These are phyloP conservation scores for Pseudoatta argentina DNA, from an alignment of 1,140 invertebrate genomes.

Conservation along the genomic window DNA sequence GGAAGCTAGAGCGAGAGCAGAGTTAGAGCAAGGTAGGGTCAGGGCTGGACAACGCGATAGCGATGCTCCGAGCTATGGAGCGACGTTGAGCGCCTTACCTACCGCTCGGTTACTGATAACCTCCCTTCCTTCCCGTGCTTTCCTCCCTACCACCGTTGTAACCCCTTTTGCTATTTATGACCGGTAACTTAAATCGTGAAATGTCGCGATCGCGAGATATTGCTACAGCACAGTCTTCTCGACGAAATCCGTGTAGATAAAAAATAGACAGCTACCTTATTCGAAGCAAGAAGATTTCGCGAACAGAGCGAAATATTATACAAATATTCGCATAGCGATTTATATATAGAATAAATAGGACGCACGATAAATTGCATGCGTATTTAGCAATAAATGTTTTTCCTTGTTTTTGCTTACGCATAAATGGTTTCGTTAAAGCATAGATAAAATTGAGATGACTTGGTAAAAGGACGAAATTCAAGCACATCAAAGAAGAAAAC, in stretches of 20 bases:
- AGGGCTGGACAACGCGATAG: conserved; percentile 82
- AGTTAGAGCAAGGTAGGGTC: conserved; percentile 74
- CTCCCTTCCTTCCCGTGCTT: conserved; percentile 65
- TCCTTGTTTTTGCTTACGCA: background rate
- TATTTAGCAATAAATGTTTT: conserved; percentile 1
- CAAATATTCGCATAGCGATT: background rate
- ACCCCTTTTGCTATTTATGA: conserved; percentile 81
- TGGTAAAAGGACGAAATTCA: conserved; percentile 16
- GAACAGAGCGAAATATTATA: background rate
- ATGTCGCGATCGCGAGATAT: conserved; percentile 76
- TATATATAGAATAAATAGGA: background rate
- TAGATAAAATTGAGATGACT: conserved; percentile 8
- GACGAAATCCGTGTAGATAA: conserved; percentile 25
- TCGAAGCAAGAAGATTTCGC: too few species aligned
- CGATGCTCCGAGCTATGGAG: conserved; percentile 75
- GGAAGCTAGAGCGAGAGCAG: conserved; percentile 56
- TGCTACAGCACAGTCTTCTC: conserved; percentile 54
- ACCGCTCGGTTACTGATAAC: conserved; percentile 79
- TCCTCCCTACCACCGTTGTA: conserved; percentile 58
- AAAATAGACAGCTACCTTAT: background rate
- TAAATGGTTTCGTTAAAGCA: conserved; percentile 14
- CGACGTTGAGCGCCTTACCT: conserved; percentile 82
- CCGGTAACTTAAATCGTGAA: conserved; percentile 79
- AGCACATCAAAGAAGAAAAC: conserved; percentile 54
- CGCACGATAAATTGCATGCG: background rate